A percentile compares a stretch with the other conserved stretches of the same genome.
Conservation (phyloP, 2,113 vertebrate species). For the Hypomesus transpacificus region DNA sequence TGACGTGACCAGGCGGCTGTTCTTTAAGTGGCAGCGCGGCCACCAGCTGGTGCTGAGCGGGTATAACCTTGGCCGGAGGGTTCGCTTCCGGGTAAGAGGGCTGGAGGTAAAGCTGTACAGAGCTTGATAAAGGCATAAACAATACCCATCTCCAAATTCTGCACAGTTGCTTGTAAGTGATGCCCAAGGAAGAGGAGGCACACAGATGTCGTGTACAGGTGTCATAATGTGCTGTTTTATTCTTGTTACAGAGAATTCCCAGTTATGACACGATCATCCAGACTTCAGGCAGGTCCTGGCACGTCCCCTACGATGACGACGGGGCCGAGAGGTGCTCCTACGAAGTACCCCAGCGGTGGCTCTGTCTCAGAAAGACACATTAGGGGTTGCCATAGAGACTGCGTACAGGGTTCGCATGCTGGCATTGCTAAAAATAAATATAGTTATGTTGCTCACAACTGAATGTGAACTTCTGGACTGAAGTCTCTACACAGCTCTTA, state of each 20-base stretch:
- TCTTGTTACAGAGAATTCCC: conserved; percentile 68
- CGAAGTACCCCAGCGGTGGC: conserved; percentile 86
- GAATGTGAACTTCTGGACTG: too few relatives aligned
- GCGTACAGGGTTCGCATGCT: background rate
- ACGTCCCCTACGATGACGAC: conserved; percentile 87
- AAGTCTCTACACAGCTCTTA: too few relatives aligned
- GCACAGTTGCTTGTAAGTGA: background rate
- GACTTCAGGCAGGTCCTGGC: conserved; percentile 81
- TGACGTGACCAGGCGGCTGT: conserved; percentile 71
- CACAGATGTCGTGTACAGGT: background rate
- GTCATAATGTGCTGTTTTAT: conserved; percentile 17
- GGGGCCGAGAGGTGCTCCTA: conserved; percentile 76
- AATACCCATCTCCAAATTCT: background rate
- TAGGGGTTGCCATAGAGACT: conserved; percentile 13
- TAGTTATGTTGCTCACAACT: too few relatives aligned
- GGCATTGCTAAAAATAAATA: too few relatives aligned
- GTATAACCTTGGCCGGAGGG: conserved; percentile 40
- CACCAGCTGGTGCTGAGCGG: conserved; percentile 78
- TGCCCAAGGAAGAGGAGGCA: background rate
- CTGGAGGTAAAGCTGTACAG: background rate
- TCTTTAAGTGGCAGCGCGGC: conserved; percentile 97
- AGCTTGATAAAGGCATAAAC: background rate
- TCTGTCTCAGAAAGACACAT: conserved; percentile 76
- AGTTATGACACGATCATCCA: conserved; percentile 88
- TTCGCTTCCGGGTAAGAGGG: conserved; percentile 80